phyloP scores from a whole-genome alignment of 2,888 invertebrate genomes.

The Lasioglossum calceatum region DNA sequence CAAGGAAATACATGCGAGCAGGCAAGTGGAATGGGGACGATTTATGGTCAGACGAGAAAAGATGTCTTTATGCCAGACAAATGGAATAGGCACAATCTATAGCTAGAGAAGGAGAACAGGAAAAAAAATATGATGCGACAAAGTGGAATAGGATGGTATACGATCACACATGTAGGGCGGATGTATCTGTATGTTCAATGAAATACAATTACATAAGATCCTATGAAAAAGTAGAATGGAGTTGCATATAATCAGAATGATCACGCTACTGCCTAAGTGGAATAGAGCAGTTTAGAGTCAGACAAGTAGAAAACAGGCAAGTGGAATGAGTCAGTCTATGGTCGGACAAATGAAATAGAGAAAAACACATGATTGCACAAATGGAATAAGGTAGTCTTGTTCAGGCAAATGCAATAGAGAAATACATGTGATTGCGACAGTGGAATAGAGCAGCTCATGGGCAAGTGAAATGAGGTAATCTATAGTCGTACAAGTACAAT shows the following conservation, averaged over 20 bases:
- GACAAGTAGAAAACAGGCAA: too few species aligned
- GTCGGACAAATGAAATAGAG: too few species aligned
- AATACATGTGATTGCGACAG: too few species aligned
- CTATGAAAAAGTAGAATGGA: neutral
- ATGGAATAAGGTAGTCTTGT: too few species aligned
- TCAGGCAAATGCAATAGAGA: too few species aligned
- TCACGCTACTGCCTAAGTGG: too few species aligned
- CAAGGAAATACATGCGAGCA: neutral
- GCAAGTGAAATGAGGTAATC: neutral
- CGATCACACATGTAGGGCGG: neutral
- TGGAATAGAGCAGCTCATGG: too few species aligned
- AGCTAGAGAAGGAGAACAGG: neutral
- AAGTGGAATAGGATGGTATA: neutral
- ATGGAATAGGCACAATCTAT: slow-evolving; percentile 2
- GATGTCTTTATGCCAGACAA: neutral
- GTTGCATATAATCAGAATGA: neutral
- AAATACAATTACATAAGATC: neutral
- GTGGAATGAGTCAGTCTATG: too few species aligned
- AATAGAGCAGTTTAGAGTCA: too few species aligned
- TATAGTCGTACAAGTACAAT: neutral
- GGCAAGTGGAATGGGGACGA: neutral
- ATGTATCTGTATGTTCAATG: neutral
- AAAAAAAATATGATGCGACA: neutral
- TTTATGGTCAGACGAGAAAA: neutral
- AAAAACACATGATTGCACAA: too few species aligned